Conservation (phyloP, 2,113 vertebrate species). For the Anguilla rostrata region DNA sequence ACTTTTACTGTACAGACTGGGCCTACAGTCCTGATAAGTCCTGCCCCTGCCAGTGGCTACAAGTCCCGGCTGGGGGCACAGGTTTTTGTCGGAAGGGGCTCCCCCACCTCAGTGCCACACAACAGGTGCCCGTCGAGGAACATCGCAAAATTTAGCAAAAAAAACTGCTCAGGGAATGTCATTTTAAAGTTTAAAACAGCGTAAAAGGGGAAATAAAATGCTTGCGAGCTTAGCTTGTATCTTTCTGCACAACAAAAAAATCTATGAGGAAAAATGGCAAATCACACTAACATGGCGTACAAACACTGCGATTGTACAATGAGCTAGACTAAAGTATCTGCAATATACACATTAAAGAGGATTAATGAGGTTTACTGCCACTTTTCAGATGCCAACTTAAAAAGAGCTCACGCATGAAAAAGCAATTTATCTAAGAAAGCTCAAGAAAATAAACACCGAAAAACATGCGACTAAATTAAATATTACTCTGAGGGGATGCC, state of each 20-base stretch:
- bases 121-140: too few relatives aligned
- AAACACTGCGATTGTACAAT: not conserved
- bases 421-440: not conserved
- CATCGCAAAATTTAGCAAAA: not conserved
- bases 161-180: not conserved
- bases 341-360: not conserved
- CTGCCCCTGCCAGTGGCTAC: too few relatives aligned
- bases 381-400: not conserved
- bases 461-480: slow-evolving; percentile 11
- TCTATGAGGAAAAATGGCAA: not conserved
- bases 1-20: too few relatives aligned
- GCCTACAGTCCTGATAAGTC: too few relatives aligned
- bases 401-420: slow-evolving; percentile 17
- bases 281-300: not conserved
- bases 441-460: not conserved
- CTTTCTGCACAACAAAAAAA: not conserved
- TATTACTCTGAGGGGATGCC: not conserved
- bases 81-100: too few relatives aligned
- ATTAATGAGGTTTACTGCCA: slow-evolving; percentile 3
- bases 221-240: not conserved
- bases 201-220: not conserved
- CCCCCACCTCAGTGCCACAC: too few relatives aligned
- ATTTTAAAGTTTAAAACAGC: not conserved
- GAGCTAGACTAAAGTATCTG: not conserved
- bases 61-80: too few relatives aligned